Conservation (phyloP, 2,113 vertebrate species). For the Empidonax alnorum region DNA sequence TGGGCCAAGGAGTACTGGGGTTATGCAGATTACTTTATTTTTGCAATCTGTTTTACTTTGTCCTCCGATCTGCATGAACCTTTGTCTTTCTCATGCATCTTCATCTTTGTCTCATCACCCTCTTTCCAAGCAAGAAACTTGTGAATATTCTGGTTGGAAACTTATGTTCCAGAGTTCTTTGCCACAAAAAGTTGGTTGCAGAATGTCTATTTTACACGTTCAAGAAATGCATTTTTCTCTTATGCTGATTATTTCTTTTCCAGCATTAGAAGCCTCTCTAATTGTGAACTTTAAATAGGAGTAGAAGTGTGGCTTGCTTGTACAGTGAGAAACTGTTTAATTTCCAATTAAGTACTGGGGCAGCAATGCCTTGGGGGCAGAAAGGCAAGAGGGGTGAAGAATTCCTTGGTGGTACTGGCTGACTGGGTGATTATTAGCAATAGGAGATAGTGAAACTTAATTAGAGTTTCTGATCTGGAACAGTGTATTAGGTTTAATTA, state of each 20-base stretch:
- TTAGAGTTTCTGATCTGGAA: conserved; percentile 60
- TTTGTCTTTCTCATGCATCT: neutral
- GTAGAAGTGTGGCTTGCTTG: conserved; percentile 14
- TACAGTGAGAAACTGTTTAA: conserved; percentile 43
- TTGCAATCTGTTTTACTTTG: neutral
- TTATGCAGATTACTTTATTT: neutral
- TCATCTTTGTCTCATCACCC: neutral
- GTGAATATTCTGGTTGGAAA: neutral
- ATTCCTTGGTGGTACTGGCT: conserved; percentile 4
- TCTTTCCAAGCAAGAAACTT: neutral
- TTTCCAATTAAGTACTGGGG: conserved; percentile 57
- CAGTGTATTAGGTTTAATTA: conserved; percentile 60
- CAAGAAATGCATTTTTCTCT: neutral
- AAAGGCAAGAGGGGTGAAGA: neutral
- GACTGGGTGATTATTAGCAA: conserved; percentile 59
- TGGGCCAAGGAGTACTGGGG: too few species aligned
- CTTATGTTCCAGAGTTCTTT: neutral
- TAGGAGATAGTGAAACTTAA: conserved; percentile 59
- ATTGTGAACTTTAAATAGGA: conserved; percentile 51
- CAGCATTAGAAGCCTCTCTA: neutral
- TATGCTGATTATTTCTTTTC: neutral
- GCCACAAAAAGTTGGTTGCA: neutral
- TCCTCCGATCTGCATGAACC: neutral
- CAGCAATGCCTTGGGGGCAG: conserved; percentile 20
- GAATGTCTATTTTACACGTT: neutral